Evolutionary conservation across 2,113 vertebrate genomes (phyloP).

Genomic region (Hypanus sabinus): DNA sequence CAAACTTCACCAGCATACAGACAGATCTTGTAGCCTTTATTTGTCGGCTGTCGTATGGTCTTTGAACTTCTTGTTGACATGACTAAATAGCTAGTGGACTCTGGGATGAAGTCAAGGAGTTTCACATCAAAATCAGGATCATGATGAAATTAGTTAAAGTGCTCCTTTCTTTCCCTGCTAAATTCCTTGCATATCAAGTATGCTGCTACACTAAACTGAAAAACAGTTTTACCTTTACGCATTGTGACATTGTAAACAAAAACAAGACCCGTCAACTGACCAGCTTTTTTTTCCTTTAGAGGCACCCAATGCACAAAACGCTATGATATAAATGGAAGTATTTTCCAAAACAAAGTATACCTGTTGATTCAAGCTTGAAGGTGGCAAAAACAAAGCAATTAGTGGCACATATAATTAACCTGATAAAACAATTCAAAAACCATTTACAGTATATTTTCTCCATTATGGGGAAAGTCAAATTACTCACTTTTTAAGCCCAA

Average conservation of each 20-base stretch:
- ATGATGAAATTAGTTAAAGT: no score
- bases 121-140: no score
- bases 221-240: no score
- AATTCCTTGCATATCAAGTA: no score
- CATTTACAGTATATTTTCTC: neutral
- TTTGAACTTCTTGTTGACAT: no score
- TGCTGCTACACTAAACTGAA: neutral
- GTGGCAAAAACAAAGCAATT: neutral
- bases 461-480: neutral
- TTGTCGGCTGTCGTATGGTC: no score
- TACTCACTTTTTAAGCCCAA: neutral
- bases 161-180: no score
- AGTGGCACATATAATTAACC: neutral
- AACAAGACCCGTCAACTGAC: neutral
- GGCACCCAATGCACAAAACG: neutral
- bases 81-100: no score
- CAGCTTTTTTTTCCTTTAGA: neutral
- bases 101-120: no score
- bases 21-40: no score
- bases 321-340: neutral
- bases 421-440: neutral
- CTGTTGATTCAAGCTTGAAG: neutral
- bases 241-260: neutral
- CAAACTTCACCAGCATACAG: no score
- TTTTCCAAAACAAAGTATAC: neutral